phyloP scores from a whole-genome alignment of 2,888 invertebrate genomes.

The Synergus japonicus region DNA sequence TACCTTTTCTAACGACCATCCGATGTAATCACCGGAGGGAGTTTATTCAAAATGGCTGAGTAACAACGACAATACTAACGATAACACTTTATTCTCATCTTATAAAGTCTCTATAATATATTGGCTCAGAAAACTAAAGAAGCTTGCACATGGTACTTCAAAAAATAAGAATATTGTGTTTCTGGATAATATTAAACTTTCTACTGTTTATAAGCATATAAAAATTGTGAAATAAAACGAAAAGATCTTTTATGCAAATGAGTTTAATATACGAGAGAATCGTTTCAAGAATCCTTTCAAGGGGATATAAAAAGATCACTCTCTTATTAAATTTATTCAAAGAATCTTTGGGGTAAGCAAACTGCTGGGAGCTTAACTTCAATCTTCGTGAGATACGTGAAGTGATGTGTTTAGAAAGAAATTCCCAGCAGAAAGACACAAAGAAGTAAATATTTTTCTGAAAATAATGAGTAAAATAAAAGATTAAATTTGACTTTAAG shows the following conservation, averaged over 20 bases:
- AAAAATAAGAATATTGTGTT: too few species aligned
- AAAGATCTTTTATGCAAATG: conserved; percentile 22
- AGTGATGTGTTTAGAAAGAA: not conserved
- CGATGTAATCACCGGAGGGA: conserved; percentile 49
- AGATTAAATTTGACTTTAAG: not conserved
- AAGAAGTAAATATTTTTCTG: not conserved
- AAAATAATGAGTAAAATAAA: not conserved
- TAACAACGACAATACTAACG: conserved; percentile 7
- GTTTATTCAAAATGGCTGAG: conserved; percentile 28
- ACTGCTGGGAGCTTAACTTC: not conserved
- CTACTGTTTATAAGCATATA: not conserved
- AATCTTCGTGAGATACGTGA: not conserved
- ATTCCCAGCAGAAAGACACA: not conserved
- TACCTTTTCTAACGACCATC: conserved; percentile 52
- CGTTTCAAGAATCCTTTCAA: not conserved
- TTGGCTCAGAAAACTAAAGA: not conserved
- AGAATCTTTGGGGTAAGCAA: not conserved
- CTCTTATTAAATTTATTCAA: conserved; percentile 36
- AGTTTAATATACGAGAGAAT: conserved; percentile 13
- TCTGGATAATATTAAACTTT: not conserved
- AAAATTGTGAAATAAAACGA: not conserved
- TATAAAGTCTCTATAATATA: not conserved
- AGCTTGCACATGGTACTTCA: not conserved
- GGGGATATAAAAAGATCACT: conserved; percentile 14
- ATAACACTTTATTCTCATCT: conserved; percentile 3